Evolutionary conservation across 2,888 invertebrate genomes (phyloP), one percentile per base, ranked within the genome.

Genomic region (Lydus trimaculatus): DNA sequence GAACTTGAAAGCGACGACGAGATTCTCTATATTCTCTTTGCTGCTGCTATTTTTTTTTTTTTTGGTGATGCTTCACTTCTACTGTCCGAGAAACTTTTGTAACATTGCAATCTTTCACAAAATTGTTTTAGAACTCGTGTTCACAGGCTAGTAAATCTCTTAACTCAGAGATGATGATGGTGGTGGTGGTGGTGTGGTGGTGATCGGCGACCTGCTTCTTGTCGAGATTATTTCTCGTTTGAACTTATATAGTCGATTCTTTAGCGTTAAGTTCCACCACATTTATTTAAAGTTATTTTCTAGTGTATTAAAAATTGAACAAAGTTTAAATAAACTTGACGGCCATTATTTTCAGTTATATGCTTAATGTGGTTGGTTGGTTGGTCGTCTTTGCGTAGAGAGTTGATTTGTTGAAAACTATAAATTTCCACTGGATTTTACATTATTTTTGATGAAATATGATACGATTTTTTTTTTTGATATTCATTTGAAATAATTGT

Each of bases 71-170:
- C 20, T 48, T 20, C 74, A 75, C 73, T 70, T 72, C 64, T 69
- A 64, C 48, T 70, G 69, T 73, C 69, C 72, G 71, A 43, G 23
- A 71, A 76, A 75, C 71, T 77, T 76, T 67, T 71, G 63, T 63
- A 73, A 72, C 75, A 73, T 69, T 58, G 74, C 74, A 75, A 77
- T 76, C 73, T 75, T 75, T 72, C 69, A 77, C 74, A 74, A 78
- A 79, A 79, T 77, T 76, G 77, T 76, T 76, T 78, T 77, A 77
- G 76, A 78, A 77, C 73, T 78, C 77, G 74, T 69, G 56, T 56
- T 25, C 20, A 28, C 69, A 62, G 20, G 60, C 70, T 73, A 77
- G 72, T 79, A 77, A 79, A 79, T 78, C 77, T 76, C 72, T 56
- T 13, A 72, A 77, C 70, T 75, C 76, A 71, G 67, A 72, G 77